These are phyloP conservation scores for Felis chaus DNA, from an alignment of 2,113 vertebrate species.

Conservation along the genomic window DNA sequence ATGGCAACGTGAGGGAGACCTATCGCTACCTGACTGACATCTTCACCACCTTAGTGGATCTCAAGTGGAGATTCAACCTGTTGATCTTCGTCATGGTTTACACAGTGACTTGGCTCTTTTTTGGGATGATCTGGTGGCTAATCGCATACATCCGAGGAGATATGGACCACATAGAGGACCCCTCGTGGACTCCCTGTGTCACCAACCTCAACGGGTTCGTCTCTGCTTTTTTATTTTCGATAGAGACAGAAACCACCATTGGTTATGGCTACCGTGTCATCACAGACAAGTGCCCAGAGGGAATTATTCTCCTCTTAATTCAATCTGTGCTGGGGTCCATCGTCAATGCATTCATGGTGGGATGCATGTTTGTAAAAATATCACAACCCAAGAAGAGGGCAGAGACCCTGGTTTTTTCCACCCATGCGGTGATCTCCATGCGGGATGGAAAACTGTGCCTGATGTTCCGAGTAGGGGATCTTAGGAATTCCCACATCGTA, in stretches of 20 bases:
- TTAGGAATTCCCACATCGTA: constrained; percentile 99
- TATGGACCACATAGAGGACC: constrained; percentile 95
- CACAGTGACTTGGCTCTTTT: constrained; percentile 98
- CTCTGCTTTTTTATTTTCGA: constrained; percentile 98
- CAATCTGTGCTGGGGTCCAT: constrained; percentile 99
- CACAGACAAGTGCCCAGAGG: constrained; percentile 98
- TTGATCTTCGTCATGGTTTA: constrained; percentile 99
- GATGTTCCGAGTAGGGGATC: constrained; percentile 99
- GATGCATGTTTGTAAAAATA: constrained; percentile 99
- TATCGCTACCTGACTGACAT: constrained; percentile 98
- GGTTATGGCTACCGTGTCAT: constrained; percentile 99
- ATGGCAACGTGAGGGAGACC: constrained; percentile 96
- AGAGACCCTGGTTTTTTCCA: constrained; percentile 98
- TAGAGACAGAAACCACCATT: constrained; percentile 99
- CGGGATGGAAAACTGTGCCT: constrained; percentile 97
- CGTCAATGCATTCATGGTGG: constrained; percentile 99
- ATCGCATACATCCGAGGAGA: constrained; percentile 97
- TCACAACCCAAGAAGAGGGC: constrained; percentile 99
- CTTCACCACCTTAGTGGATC: constrained; percentile 98
- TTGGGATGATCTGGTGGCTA: constrained; percentile 99
- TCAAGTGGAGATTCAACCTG: constrained; percentile 99
- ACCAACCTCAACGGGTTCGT: constrained; percentile 98
- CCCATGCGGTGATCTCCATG: constrained; percentile 97
- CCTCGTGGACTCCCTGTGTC: constrained; percentile 96
- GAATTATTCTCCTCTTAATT: constrained; percentile 95